Base-by-base conservation (phyloP, 2,888 invertebrate genomes). In the Clitarchus hookeri region DNA sequence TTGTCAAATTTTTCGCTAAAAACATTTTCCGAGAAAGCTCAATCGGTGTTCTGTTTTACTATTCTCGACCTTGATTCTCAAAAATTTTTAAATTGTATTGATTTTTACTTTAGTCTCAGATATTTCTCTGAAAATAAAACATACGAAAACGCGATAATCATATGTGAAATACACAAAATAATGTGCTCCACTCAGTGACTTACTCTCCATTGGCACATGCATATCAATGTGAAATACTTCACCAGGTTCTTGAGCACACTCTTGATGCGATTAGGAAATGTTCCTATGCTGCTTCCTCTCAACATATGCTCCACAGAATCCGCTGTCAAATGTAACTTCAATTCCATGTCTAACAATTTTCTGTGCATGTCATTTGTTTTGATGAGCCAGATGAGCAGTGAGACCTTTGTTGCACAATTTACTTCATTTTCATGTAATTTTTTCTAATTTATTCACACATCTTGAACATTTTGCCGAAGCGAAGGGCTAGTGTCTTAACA, bases 161-260 rank as follows among this genome's bases (percentile, higher is more conserved):
- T 89, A 89, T 65, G 89, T 90, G 80, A 90, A 89, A 23, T 86
- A 87, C 12, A 89, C 85, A 87, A 88, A 90, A 85, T 88, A 90
- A 82, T 87, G 86, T 11, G 89, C 84, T 25, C 89, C 89, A 16
- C 89, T 89, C 6, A 88, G 23, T 0, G 89, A 90, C 83, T 86
- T 84, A 11, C 77, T 86, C 23, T 88, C 85, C 87, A 89, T 88
- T 13, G 89, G 88, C 1, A 89, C 89, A 84, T 89, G 89, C 44
- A 89, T 86, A 80, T 89, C 89, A 27, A 87, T 86, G 85, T 89
- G 89, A 44, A 90, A 88, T 27, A 48, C 8, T 48, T 90, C 89
- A 54, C 89, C 89, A 23, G 89, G 88, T 48, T 86, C 65, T n/a
- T 86, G 88, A 19, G 88, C 85, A 86, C 88, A 84, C 19, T 84